A percentile compares a stretch with the other conserved stretches of the same genome.
Conservation (phyloP, 2,797 vertebrate genomes). For the Pachyuromys duprasi region DNA sequence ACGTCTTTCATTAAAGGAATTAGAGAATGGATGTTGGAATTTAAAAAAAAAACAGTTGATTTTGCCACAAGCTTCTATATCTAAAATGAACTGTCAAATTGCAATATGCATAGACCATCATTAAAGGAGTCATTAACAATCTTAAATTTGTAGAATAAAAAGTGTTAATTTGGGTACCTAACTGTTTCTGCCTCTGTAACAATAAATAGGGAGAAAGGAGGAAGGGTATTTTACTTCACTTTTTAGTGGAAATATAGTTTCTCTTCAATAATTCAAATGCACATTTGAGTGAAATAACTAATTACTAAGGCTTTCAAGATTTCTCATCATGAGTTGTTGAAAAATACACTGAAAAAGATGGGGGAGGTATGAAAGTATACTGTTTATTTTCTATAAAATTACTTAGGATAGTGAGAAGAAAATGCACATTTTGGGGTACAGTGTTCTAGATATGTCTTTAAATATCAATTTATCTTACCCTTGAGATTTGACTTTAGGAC, state of each 20-base stretch:
- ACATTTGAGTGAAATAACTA: not conserved
- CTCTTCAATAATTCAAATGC: conserved; percentile 33
- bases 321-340: not conserved
- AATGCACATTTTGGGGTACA: not conserved
- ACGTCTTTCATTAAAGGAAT: not conserved
- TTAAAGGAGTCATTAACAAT: conserved; percentile 4
- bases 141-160: conserved; percentile 7
- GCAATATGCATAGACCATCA: not conserved
- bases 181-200: not conserved
- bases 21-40: not conserved
- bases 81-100: not conserved
- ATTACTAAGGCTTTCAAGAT: not conserved
- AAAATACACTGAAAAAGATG: not conserved
- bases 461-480: not conserved
- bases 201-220: not conserved
- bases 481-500: not conserved
- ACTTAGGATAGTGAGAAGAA: not conserved
- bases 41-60: not conserved
- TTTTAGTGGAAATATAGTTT: not conserved
- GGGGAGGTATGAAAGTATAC: not conserved
- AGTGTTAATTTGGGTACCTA: not conserved
- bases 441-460: not conserved
- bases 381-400: conserved; percentile 17
- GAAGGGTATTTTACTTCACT: not conserved
- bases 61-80: not conserved